A percentile compares a stretch with the other conserved stretches of the same genome.
Conservation (phyloP, 2,113 vertebrate genomes). For the Hypanus sabinus region DNA sequence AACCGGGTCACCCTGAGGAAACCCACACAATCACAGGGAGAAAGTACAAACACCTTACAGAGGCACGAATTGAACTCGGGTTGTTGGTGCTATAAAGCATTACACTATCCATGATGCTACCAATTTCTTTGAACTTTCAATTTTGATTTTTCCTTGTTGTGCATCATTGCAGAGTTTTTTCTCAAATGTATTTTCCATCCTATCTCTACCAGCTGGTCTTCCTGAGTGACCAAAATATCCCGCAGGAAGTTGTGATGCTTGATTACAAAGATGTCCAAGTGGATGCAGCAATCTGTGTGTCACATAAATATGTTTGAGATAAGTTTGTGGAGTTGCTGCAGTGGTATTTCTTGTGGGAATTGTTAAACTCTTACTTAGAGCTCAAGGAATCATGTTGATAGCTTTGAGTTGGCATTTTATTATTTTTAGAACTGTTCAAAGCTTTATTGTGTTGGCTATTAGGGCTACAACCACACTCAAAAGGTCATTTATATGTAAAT, state of each 20-base stretch:
- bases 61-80: too few species aligned
- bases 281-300: neutral
- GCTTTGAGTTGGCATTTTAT: constrained; percentile 15
- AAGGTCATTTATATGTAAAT: constrained; percentile 32
- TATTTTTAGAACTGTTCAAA: neutral
- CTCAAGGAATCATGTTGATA: neutral
- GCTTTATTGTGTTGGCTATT: neutral
- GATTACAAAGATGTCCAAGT: neutral
- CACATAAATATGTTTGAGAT: neutral
- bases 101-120: too few species aligned
- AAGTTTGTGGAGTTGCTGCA: neutral
- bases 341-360: constrained; percentile 1
- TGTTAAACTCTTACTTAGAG: neutral
- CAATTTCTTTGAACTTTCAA: too few species aligned
- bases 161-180: neutral
- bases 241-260: neutral
- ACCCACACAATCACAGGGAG: too few species aligned
- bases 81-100: too few species aligned
- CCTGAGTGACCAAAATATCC: neutral
- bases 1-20: too few species aligned
- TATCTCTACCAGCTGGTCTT: neutral
- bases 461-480: neutral
- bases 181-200: neutral
- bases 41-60: too few species aligned
- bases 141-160: too few species aligned